phyloP scores from a whole-genome alignment of 2,797 vertebrate species.

The Cyclopterus lumpus region DNA sequence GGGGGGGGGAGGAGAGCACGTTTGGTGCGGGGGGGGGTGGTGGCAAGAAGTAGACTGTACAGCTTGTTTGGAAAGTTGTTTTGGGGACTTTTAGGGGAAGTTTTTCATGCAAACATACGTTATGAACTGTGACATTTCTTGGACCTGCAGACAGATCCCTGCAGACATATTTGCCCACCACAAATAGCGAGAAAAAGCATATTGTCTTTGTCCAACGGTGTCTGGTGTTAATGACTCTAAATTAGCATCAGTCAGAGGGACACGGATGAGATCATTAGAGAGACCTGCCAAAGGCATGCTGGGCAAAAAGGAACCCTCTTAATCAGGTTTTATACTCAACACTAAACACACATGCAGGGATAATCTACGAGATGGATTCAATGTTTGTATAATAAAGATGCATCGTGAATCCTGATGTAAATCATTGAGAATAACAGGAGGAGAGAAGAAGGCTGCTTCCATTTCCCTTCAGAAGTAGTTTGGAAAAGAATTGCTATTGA shows the following conservation, averaged over 20 bases:
- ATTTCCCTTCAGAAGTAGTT: slow-evolving; percentile 24
- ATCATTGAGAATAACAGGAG: slow-evolving; percentile 34
- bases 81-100: slow-evolving; percentile 29
- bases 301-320: slow-evolving; percentile 60
- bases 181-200: slow-evolving; percentile 10
- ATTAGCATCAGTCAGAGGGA: slow-evolving; percentile 63
- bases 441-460: slow-evolving; percentile 19
- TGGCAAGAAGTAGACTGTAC: slow-evolving; percentile 28
- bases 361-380: slow-evolving; percentile 67
- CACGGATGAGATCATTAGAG: slow-evolving; percentile 62
- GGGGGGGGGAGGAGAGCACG: slow-evolving; percentile 3
- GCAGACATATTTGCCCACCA: slow-evolving; percentile 35
- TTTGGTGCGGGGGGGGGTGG: slow-evolving; percentile 46
- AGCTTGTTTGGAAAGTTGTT: slow-evolving; percentile 58
- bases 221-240: slow-evolving; percentile 59
- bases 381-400: slow-evolving; percentile 63
- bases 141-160: not conserved
- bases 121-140: not conserved
- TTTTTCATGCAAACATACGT: not conserved
- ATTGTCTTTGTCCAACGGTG: slow-evolving; percentile 43
- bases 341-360: slow-evolving; percentile 65
- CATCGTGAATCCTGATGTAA: slow-evolving; percentile 57
- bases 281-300: slow-evolving; percentile 68
- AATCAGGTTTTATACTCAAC: slow-evolving; percentile 71
- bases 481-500: slow-evolving; percentile 41